Evolutionary conservation across 2,113 vertebrate species (phyloP), one percentile per base, ranked within the genome.

Genomic region (Nibea albiflora): DNA sequence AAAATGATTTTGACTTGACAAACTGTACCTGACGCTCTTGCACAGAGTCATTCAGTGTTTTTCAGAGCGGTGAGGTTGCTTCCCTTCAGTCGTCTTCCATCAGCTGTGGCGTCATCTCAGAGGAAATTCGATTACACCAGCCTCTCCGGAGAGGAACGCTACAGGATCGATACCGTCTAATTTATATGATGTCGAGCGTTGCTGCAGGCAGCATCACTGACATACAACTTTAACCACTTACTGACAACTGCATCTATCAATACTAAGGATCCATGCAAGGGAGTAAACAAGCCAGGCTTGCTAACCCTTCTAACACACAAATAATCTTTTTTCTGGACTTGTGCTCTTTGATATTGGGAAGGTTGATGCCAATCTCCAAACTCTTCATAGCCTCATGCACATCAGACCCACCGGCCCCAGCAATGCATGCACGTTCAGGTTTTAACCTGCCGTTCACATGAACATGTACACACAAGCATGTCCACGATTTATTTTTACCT

Each of bases 141-240:
- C 54, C 7, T 67, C 64, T 39, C 16, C 3, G 1, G 42, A 71
- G 49, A 44, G 24, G 44, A 78, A 6, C 56, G 42, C 24, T 50
- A 68, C 4, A 47, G 4, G 67, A 83, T 80, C 80, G 53, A 76
- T 68, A 47, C 0, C 11, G 4, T 44, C 35, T 28, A 22, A 87
- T 65, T 60, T 47, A 81, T 22, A 6, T 56, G 71, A 78, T 49
- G 16, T 50, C 46, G 19, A 63, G 56, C 2, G 10, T 22, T 57
- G n/a, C 35, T 20, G 46, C 50, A 53, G 42, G 61, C 58, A 4
- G 39, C 4, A n/a, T 31, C 11, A 2, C 42, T 44, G 26, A 62
- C 19, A 31, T 42, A 9, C 39, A 35, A 5, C 17, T 56, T 57
- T 12, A 66, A 15, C 53, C 11, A 1, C 28, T 11, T 57, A 16